A percentile compares a stretch with the other conserved stretches of the same genome.
Conservation (phyloP, 2,888 invertebrate species). For the Drosophila percnosoma region DNA sequence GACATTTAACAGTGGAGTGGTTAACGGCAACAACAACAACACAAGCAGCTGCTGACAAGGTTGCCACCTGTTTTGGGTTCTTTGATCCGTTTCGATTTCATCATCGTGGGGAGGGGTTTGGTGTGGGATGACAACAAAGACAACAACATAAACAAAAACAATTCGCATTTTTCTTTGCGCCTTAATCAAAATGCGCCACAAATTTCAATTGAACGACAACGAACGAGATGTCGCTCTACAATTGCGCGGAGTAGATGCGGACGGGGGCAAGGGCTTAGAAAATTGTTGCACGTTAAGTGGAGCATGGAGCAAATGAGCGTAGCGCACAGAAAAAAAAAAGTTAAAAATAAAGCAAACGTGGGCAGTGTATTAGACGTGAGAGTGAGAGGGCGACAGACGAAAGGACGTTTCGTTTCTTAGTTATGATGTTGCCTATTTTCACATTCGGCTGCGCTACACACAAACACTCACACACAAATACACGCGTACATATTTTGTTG, state of each 20-base stretch:
- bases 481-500: conserved; percentile 55
- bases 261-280: conserved; percentile 30
- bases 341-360: conserved; percentile 61
- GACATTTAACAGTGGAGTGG: conserved; percentile 30
- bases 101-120: conserved; percentile 18
- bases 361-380: conserved; percentile 27
- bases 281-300: conserved; percentile 76
- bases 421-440: conserved; percentile 54
- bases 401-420: conserved; percentile 62
- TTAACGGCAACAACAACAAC: conserved; percentile 34
- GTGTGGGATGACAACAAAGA: conserved; percentile 8
- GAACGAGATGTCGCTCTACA: conserved; percentile 39
- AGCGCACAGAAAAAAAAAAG: conserved; percentile 38
- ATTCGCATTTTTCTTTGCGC: conserved; percentile 47
- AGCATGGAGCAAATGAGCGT: conserved; percentile 68
- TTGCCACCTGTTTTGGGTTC: conserved; percentile 64
- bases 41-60: conserved; percentile 45
- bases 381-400: conserved; percentile 33
- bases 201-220: conserved; percentile 71
- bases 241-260: conserved; percentile 17
- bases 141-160: conserved; percentile 47
- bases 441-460: conserved; percentile 51
- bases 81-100: conserved; percentile 43
- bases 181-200: conserved; percentile 74
- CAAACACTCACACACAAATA: conserved; percentile 21